Evolutionary conservation across 2,113 vertebrate genomes (phyloP), one percentile per base, ranked within the genome.

Genomic region (Chaenogobius annularis): DNA sequence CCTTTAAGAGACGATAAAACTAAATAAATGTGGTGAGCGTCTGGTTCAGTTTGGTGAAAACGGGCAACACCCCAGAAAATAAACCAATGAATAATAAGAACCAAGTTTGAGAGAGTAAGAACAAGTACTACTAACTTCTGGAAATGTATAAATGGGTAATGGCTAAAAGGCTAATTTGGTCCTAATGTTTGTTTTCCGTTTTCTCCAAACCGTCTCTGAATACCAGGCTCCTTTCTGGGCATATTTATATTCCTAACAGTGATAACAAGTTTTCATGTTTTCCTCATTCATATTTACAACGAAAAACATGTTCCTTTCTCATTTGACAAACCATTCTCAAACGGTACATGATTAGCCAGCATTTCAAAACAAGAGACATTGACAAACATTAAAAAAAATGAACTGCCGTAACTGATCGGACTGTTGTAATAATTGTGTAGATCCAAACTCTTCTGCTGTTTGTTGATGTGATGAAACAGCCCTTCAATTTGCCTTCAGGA

Each of bases 211-310:
- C 3, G 7, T 61, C 15, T 61, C 15, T 26, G 14, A 35, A 61
- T 31, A 14, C 10, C 22, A 15, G 12, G 7, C 13, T 61, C 23
- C 14, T 35, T 61, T 61, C 13, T 61, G 23, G 13, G 0, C 35
- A 61, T 35, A 2, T 10, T 55, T 61, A 14, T 26, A 58, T 13
- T 61, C 15, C 22, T 35, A 59, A 35, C 26, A 8, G 26, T 61
- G 14, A 61, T 8, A 61, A 37, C 9, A n/a, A 52, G 17, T 37
- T n/a, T 19, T 6, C 17, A 43, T n/a, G 3, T 37, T 40, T 40
- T n/a, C 9, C n/a, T 63, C 12, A 63, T 43, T 63, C 61, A 63
- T 43, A 63, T 63, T 63, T 63, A 63, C 61, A 63, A 37, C 35
- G n/a, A 35, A 35, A 35, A 17, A 61, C 17, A 61, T 17, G 13